phyloP scores from a whole-genome alignment of 92 coral and sea anemone species.

The Palythoa caribaeorum region DNA sequence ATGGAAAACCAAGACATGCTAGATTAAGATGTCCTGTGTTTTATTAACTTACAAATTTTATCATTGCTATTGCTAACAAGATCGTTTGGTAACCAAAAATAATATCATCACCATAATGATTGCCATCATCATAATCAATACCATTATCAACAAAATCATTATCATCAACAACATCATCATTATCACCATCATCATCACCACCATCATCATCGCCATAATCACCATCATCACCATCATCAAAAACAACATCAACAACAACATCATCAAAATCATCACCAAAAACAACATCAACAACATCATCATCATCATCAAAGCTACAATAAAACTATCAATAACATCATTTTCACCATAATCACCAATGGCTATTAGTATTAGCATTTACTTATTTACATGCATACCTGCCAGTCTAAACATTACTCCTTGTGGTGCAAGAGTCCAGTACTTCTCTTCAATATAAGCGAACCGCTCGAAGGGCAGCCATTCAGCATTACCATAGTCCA shows the following conservation, averaged over 20 bases:
- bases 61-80: too few relatives aligned
- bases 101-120: neutral
- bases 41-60: too few relatives aligned
- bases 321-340: neutral
- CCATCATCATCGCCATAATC: neutral
- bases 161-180: neutral
- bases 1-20: neutral
- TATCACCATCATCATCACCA: neutral
- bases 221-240: neutral
- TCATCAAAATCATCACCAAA: neutral
- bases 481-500: conserved; percentile 93
- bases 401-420: conserved; percentile 79
- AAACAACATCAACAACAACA: neutral
- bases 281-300: neutral
- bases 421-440: conserved; percentile 82
- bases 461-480: conserved; percentile 80
- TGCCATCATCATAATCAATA: neutral
- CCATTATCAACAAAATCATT: neutral
- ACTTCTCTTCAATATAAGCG: conserved; percentile 55
- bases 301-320: neutral
- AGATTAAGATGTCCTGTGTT: neutral
- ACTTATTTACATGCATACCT: conserved; percentile 48
- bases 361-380: neutral
- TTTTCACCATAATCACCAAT: neutral
- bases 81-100: neutral